These are phyloP conservation scores for Corythornis cristatus DNA, from an alignment of 2,113 vertebrate species.

Conservation along the genomic window DNA sequence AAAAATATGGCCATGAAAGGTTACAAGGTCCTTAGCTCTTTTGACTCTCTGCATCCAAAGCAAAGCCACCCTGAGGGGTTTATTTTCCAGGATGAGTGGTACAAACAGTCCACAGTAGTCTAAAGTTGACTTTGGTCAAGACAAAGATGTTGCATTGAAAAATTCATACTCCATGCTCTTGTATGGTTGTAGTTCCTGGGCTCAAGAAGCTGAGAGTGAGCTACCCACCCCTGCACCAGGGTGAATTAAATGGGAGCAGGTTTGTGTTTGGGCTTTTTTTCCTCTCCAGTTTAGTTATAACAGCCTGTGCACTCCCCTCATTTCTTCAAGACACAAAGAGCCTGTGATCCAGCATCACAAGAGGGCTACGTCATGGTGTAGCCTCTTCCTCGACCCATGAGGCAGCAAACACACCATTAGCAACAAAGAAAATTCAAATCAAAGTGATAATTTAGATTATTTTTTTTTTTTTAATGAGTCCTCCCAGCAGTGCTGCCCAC, in stretches of 20 bases:
- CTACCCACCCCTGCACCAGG: neutral
- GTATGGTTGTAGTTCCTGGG: neutral
- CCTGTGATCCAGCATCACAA: neutral
- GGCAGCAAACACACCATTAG: neutral
- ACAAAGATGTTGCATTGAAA: neutral
- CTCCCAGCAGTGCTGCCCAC: neutral
- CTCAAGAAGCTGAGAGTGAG: neutral
- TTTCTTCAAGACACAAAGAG: neutral
- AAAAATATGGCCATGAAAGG: neutral
- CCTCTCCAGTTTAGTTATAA: neutral
- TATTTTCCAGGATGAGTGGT: neutral
- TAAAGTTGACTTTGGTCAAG: neutral
- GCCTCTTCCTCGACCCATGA: rapidly evolving
- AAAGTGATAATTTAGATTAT: neutral
- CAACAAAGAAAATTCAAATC: neutral
- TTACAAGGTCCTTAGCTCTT: neutral
- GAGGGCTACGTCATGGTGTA: neutral
- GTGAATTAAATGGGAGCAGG: neutral
- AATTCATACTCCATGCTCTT: neutral
- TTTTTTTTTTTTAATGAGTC: neutral
- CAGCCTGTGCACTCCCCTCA: neutral
- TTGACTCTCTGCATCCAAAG: neutral
- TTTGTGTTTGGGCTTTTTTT: neutral
- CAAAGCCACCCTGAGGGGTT: neutral
- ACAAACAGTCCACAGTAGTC: neutral